phyloP scores from a whole-genome alignment of 1,140 invertebrate species.

The Nephila pilipes region DNA sequence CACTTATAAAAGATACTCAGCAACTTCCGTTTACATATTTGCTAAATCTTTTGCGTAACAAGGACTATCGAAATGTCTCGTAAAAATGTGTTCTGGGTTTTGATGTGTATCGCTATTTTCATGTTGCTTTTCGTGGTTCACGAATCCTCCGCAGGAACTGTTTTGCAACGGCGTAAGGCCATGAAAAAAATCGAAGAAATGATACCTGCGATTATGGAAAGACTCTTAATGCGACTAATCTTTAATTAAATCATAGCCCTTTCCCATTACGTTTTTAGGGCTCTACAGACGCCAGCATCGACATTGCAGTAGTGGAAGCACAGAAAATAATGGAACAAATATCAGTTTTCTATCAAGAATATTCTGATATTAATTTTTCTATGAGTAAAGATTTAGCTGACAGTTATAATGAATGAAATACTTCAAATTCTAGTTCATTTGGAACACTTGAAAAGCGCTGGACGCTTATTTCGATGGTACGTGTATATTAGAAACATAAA shows the following conservation, averaged over 20 bases:
- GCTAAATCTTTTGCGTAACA: neutral
- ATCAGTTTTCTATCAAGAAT: too few relatives aligned
- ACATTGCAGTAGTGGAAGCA: too few relatives aligned
- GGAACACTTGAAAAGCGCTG: neutral
- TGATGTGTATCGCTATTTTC: neutral
- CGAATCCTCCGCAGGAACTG: neutral
- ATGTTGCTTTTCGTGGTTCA: conserved; percentile 7
- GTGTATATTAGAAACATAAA: too few relatives aligned
- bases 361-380: too few relatives aligned
- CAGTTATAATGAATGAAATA: too few relatives aligned
- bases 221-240: conserved; percentile 35
- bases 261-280: too few relatives aligned
- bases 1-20: conserved; percentile 30
- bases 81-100: neutral
- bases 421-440: too few relatives aligned
- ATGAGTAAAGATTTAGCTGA: too few relatives aligned
- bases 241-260: neutral
- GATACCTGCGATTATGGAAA: conserved; percentile 3
- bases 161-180: neutral
- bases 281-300: too few relatives aligned
- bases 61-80: neutral
- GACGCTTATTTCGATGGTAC: neutral
- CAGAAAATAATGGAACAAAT: too few relatives aligned
- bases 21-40: neutral
- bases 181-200: conserved; percentile 60